phyloP scores from a whole-genome alignment of 2,113 vertebrate genomes.

The Pteronura brasiliensis region DNA sequence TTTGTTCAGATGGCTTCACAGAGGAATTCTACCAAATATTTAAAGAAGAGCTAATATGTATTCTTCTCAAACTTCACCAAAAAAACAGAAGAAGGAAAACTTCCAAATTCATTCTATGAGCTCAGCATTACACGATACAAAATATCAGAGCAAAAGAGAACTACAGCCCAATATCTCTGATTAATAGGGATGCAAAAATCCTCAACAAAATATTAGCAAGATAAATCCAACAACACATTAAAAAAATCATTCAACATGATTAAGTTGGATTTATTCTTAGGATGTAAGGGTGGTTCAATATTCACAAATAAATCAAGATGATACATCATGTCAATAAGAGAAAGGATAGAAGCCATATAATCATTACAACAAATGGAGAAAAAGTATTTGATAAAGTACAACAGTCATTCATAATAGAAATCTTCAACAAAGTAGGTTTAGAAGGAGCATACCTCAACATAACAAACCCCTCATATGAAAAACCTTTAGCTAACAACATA shows the following conservation, averaged over 20 bases:
- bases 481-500: too few relatives aligned
- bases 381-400: background rate
- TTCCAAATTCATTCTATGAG: background rate
- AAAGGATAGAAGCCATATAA: background rate
- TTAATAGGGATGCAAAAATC: background rate
- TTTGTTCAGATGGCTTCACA: background rate
- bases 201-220: background rate
- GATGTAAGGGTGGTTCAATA: background rate
- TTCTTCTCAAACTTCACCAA: background rate
- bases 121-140: background rate
- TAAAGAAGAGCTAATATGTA: background rate
- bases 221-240: background rate
- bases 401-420: background rate
- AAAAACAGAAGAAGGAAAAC: background rate
- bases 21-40: background rate
- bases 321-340: background rate
- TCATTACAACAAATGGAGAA: background rate
- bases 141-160: background rate
- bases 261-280: background rate
- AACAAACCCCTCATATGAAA: background rate
- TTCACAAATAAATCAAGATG: background rate
- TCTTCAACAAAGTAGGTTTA: background rate
- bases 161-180: background rate
- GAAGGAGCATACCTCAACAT: background rate
- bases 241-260: background rate